Evolutionary conservation across 2,888 invertebrate genomes (phyloP), one percentile per base, ranked within the genome.

Genomic region (Myopa testacea): DNA sequence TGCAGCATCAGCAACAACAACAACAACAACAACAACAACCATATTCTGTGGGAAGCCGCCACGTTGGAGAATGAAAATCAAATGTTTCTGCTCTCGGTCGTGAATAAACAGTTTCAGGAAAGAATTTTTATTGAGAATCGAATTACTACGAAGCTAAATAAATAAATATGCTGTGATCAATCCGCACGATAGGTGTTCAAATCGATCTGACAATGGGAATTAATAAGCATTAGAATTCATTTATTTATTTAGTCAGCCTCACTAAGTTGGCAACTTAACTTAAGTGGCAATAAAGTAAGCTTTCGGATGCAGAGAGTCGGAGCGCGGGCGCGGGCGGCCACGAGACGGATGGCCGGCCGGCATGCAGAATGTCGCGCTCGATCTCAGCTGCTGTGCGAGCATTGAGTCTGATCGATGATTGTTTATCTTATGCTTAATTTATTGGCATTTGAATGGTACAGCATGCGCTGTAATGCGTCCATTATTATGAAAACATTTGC

Each of bases 91-190:
- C 62, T 19, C 45, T 50, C 45, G 73, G 34, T 19, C 26, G 40
- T 63, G 50, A 73, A 50, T 50, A 62, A 62, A 63, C 45, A 45
- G 34, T 73, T 50, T 63, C 19, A 62, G 73, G 62, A 63, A 69
- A 70, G 45, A 70, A 62, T 70, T 69, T 76, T 55, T 26, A 34
- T 70, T 37, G 26, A 70, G 3, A 34, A 55, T 45, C 45, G 45
- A 45, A 45, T 45, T 45, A 45, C 45, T 6, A 45, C 40, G 12
- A 67, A n/a, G 14, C 12, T 67, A n/a, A 67, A n/a, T n/a, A n/a
- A n/a, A n/a, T n/a, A n/a, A 67, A 67, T 67, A 67, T 40, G 37
- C 40, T 40, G 67, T 16, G 67, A 67, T 67, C 38, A 16, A n/a
- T n/a, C 40, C 8, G 40, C 38, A 16, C 16, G 55, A 16, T n/a